These are phyloP conservation scores for Cheilosia vulpina DNA, from an alignment of 2,888 invertebrate species.

Conservation along the genomic window DNA sequence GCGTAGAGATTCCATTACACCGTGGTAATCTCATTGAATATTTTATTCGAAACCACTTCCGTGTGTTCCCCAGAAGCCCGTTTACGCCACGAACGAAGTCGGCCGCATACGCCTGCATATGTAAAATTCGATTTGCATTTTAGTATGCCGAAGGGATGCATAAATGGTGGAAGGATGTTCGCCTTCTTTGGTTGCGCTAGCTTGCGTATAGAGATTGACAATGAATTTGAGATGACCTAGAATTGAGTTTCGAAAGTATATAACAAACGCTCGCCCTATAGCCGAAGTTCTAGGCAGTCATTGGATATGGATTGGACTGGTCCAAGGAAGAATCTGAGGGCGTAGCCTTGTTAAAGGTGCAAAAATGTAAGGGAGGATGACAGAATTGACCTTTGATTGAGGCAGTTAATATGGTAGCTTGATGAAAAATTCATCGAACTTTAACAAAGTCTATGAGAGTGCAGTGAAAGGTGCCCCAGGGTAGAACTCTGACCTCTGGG, in stretches of 20 bases:
- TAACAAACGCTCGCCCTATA: not conserved
- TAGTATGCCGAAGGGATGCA: slow-evolving; percentile 63
- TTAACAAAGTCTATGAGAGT: slow-evolving; percentile 3
- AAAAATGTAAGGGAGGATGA: slow-evolving; percentile 47
- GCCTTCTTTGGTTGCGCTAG: slow-evolving; percentile 5
- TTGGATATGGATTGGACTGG: slow-evolving; percentile 14
- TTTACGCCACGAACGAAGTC: slow-evolving; percentile 10
- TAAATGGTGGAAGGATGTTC: slow-evolving; percentile 59
- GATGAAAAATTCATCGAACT: slow-evolving; percentile 64
- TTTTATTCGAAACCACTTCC: slow-evolving; percentile 65
- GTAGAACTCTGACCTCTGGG: not conserved
- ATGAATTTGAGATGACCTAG: slow-evolving; percentile 70
- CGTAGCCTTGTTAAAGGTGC: slow-evolving; percentile 17
- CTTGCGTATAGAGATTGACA: slow-evolving; percentile 56
- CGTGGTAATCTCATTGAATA: slow-evolving; percentile 66
- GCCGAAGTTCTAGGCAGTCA: slow-evolving; percentile 25
- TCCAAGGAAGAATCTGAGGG: slow-evolving; percentile 36
- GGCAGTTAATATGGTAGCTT: slow-evolving; percentile 38
- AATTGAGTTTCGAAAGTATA: slow-evolving; percentile 51
- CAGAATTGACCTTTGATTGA: slow-evolving; percentile 62
- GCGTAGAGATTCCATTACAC: slow-evolving; percentile 31
- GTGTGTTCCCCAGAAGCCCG: slow-evolving; percentile 53
- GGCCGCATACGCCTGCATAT: slow-evolving; percentile 49
- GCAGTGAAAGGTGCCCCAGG: not conserved
- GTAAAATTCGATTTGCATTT: slow-evolving; percentile 74